Percentiles rank a stretch among this genome's conserved stretches.
Conservation (phyloP, 2,113 vertebrate genomes). For the Megaptera novaeangliae region DNA sequence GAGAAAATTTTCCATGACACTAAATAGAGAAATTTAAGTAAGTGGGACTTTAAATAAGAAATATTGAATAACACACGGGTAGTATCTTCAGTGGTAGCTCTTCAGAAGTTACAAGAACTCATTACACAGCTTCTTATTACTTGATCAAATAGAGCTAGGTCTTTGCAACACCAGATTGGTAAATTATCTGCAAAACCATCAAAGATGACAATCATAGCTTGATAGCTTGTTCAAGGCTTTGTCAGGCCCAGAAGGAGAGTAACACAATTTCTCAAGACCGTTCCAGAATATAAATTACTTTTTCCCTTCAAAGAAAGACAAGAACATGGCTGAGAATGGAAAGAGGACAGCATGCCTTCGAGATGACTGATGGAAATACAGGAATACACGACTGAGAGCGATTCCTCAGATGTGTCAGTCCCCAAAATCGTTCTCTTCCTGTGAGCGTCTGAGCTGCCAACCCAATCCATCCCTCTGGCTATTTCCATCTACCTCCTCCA, state of each 20-base stretch:
- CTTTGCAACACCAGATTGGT: neutral
- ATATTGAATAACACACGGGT: neutral
- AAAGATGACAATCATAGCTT: neutral
- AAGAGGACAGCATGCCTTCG: neutral
- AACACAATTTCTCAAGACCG: slow-evolving; percentile 5
- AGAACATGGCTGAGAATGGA: neutral
- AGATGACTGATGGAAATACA: neutral
- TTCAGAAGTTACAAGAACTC: neutral
- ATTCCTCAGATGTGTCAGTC: neutral
- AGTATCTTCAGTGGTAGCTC: neutral
- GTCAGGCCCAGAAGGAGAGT: neutral
- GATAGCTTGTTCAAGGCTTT: neutral
- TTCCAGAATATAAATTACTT: neutral
- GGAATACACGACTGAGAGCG: too few species aligned
- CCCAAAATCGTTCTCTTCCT: neutral
- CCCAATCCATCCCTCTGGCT: neutral
- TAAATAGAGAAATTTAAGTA: slow-evolving; percentile 34
- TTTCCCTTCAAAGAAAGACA: slow-evolving; percentile 1
- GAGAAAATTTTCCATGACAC: slow-evolving; percentile 36
- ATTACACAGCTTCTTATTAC: neutral
- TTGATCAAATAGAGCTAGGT: neutral
- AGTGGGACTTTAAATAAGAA: neutral
- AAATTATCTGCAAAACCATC: neutral
- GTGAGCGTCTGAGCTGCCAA: neutral
- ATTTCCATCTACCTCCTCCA: neutral